Evolutionary conservation across 2,113 vertebrate genomes (phyloP), one percentile per base, ranked within the genome.

Genomic region (Cranoglanis bouderius): DNA sequence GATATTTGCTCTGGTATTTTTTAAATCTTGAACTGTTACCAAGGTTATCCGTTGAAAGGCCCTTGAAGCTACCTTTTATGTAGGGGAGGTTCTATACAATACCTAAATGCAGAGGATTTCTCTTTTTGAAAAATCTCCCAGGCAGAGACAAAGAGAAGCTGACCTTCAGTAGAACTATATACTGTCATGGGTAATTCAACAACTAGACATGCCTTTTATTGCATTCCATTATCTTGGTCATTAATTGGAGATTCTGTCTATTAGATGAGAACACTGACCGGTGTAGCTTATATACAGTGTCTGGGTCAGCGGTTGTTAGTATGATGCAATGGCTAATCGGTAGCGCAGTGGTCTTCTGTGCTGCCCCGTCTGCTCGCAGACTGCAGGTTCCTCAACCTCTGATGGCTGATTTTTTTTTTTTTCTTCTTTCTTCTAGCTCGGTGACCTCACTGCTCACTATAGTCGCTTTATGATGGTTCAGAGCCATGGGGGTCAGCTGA

Each of bases 401-500:
- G n/a, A 14, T 38, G 70, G 32, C 63, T 88, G 89, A 63, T 75
- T 88, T 83, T 35, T 38, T 82, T 59, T 9, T 82, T 75, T 88
- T 83, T 35, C 24, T 82, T 59, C 19, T 82, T 82, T 38, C 35
- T 59, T 59, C 3, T n/a, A 40, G 49, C 67, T 2, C 0, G 9
- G 6, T 88, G 87, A 74, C 90, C 84, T 88, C 85, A 87, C 63
- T 43, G 80, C 63, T 72, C 51, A 59, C 46, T 70, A 32, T 75
- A 70, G 24, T 85, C 5, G 0, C 7, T 81, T 87, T 82, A 89
- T n/a, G 51, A 89, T 85, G 65, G 70, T 67, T 51, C 57, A 6
- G 87, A 63, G 90, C 49, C 80, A 46, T 80, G 59, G 55, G 86
- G 84, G 87, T 88, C 80, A 89, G 24, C 35, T 65, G 74, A 84